Percentiles rank a stretch among this genome's conserved stretches.
phyloP scores from a whole-genome alignment of 1,140 invertebrate species.

The Camponotus floridanus region DNA sequence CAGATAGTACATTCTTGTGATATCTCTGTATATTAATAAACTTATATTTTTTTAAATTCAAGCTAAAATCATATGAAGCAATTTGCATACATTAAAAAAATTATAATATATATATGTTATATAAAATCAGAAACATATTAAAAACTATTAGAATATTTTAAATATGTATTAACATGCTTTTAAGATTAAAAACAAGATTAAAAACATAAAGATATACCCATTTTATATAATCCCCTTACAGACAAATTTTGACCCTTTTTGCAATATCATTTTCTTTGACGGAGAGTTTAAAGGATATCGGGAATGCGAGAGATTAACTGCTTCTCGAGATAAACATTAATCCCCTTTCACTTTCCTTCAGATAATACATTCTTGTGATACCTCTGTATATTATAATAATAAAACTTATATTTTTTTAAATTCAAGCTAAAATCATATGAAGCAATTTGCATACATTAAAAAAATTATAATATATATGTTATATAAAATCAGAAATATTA shows the following conservation, averaged over 20 bases:
- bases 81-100: background rate
- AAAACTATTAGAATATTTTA: background rate
- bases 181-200: no score
- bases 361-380: background rate
- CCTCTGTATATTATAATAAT: background rate
- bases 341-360: background rate
- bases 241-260: no score
- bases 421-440: background rate
- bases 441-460: background rate
- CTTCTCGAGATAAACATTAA: conserved; percentile 52
- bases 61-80: background rate
- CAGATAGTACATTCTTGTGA: background rate
- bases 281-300: background rate
- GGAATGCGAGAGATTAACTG: conserved; percentile 22
- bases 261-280: no score
- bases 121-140: background rate
- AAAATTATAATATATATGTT: background rate
- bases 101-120: background rate
- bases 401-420: background rate
- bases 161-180: background rate
- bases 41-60: background rate
- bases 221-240: no score
- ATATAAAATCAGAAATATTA: background rate
- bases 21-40: background rate
- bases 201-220: no score